Evolutionary conservation across 2,888 invertebrate genomes (phyloP).

Genomic region (Empis stercorea): DNA sequence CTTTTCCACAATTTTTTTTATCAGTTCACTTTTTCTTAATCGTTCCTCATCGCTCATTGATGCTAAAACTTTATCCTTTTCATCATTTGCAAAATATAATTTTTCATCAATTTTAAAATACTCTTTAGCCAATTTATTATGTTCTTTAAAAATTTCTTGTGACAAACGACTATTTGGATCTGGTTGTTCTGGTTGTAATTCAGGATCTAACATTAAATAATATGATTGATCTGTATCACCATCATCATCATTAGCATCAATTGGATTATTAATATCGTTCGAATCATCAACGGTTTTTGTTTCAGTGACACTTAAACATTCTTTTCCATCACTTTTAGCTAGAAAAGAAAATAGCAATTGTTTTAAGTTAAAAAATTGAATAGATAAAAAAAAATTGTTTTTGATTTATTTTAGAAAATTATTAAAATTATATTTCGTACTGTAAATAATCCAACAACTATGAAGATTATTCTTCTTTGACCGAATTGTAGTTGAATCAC

Average conservation of each 20-base stretch:
- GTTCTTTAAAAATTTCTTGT: conserved; percentile 74
- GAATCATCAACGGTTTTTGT: conserved; percentile 21
- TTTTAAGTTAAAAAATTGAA: no score
- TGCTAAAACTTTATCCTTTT: conserved; percentile 59
- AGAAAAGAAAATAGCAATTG: neutral
- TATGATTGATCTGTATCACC: conserved; percentile 39
- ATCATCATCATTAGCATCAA: conserved; percentile 18
- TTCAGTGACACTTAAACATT: conserved; percentile 32
- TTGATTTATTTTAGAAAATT: neutral
- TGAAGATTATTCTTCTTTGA: conserved; percentile 51
- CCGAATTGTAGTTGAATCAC: conserved; percentile 48
- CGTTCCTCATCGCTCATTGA: conserved; percentile 29
- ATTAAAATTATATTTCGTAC: conserved; percentile 32
- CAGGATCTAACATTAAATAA: conserved; percentile 67
- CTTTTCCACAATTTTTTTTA: conserved; percentile 32
- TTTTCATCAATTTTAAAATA: conserved; percentile 82
- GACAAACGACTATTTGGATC: conserved; percentile 65
- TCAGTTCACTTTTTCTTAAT: conserved; percentile 27
- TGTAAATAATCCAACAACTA: conserved; percentile 66
- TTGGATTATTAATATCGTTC: conserved; percentile 14
- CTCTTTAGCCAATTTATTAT: conserved; percentile 76
- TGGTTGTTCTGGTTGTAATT: conserved; percentile 72
- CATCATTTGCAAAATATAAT: conserved; percentile 64
- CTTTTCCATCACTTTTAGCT: conserved; percentile 36
- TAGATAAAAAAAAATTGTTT: no score